phyloP scores from a whole-genome alignment of 2,888 invertebrate species.

The Trachelus tabidus region DNA sequence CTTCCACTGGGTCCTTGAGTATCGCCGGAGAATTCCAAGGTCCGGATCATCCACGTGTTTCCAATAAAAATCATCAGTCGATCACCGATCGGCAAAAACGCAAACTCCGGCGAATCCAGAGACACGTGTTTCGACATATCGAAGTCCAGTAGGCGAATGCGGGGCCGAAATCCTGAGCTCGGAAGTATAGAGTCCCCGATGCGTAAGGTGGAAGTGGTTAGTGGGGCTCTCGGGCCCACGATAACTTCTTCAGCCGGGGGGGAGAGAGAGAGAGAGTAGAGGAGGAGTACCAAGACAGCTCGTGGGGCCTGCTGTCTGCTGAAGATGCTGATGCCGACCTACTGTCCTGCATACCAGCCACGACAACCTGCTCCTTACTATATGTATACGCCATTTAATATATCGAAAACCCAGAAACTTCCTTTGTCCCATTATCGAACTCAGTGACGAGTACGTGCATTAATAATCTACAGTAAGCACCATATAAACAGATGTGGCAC shows the following conservation, averaged over 20 bases:
- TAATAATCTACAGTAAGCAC: background rate
- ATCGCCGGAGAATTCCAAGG: background rate
- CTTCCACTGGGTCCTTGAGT: background rate
- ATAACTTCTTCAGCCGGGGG: conserved; percentile 2
- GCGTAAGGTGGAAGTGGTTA: conserved; percentile 19
- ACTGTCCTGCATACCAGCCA: conserved; percentile 58
- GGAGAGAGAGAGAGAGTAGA: conserved; percentile 22
- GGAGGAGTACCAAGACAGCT: conserved; percentile 9
- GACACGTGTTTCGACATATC: conserved; percentile 12
- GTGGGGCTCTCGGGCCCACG: conserved; percentile 18
- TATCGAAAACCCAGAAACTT: background rate
- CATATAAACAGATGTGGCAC: background rate
- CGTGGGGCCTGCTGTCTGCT: conserved; percentile 8
- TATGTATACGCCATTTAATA: background rate
- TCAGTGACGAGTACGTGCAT: background rate
- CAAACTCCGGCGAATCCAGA: background rate
- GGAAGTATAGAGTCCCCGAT: conserved; percentile 16
- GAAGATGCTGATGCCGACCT: conserved; percentile 45
- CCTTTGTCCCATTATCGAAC: background rate
- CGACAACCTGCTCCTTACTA: conserved; percentile 12
- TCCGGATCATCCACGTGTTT: background rate
- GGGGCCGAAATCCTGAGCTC: conserved; percentile 15
- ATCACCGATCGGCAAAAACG: background rate
- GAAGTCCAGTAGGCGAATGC: conserved; percentile 13
- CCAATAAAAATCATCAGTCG: background rate